Conservation (phyloP, 2,797 vertebrate species). For the Chelon labrosus region DNA sequence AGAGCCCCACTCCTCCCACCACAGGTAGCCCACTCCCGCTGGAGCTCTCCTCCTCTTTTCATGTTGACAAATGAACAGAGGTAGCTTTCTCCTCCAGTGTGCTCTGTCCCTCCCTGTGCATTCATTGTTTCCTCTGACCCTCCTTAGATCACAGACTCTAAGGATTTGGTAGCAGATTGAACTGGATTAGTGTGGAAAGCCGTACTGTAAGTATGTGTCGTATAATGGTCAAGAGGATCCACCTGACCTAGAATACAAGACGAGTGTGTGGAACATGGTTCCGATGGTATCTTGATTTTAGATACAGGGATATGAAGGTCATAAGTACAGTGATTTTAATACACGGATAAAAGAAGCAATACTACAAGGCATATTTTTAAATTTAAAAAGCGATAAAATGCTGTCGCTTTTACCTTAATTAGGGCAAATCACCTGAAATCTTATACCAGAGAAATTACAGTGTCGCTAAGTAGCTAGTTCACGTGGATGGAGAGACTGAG, state of each 20-base stretch:
- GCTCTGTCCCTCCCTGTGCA: conserved; percentile 29
- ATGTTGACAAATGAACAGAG: conserved; percentile 89
- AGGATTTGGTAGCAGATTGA: conserved; percentile 50
- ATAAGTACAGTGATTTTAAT: conserved; percentile 20
- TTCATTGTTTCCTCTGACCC: conserved; percentile 65
- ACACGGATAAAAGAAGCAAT: neutral
- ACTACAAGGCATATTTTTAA: neutral
- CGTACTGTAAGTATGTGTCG: conserved; percentile 23
- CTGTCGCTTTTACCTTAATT: neutral
- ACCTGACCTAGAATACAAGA: conserved; percentile 50
- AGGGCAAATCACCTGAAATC: neutral
- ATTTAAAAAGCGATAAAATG: neutral
- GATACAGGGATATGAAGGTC: neutral
- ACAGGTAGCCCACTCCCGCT: conserved; percentile 83
- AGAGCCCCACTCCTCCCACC: conserved; percentile 81
- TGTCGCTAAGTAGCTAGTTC: conserved; percentile 8
- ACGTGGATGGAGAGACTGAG: neutral
- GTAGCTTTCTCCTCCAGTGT: conserved; percentile 51
- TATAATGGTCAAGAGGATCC: conserved; percentile 31
- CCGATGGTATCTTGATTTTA: neutral
- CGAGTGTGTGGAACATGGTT: conserved; percentile 9
- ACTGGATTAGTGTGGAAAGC: conserved; percentile 38
- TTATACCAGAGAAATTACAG: neutral
- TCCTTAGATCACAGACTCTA: conserved; percentile 47
- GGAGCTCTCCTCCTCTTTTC: conserved; percentile 79